Conservation (phyloP, 37 sponge, comb jelly and placozoan genomes). For the Spongia lamella region DNA sequence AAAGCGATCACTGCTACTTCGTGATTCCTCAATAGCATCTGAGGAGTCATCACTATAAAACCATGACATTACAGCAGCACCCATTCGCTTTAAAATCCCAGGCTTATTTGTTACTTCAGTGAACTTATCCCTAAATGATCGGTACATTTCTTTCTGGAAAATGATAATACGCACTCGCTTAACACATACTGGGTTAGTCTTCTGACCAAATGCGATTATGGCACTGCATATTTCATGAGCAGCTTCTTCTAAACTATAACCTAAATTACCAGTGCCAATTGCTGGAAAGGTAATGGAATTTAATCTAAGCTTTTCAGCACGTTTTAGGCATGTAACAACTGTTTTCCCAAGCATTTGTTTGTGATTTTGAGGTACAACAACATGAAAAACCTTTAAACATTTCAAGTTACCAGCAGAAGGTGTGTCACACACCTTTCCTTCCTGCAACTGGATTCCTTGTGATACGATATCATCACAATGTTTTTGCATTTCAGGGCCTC, state of each 20-base stretch:
- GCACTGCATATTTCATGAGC: slow-evolving; percentile 37
- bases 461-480: slow-evolving; percentile 30
- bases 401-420: slow-evolving; percentile 43
- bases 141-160: not conserved
- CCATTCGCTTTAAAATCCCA: too few species aligned
- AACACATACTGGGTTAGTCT: slow-evolving; percentile 4
- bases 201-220: not conserved
- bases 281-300: slow-evolving; percentile 62
- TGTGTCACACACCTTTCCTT: slow-evolving; percentile 47
- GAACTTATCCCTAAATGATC: slow-evolving; percentile 16
- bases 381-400: slow-evolving; percentile 47
- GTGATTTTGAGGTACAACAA: slow-evolving; percentile 15
- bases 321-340: slow-evolving; percentile 23
- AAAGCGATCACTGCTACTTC: too few species aligned
- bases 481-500: slow-evolving; percentile 43
- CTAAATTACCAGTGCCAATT: slow-evolving; percentile 48
- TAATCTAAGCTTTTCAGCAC: slow-evolving; percentile 18
- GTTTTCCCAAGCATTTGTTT: slow-evolving; percentile 12
- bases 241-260: slow-evolving; percentile 22
- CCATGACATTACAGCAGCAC: too few species aligned
- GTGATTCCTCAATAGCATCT: too few species aligned
- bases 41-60: too few species aligned
- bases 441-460: not conserved
- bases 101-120: not conserved
- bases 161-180: slow-evolving; percentile 24